Base-by-base conservation (phyloP, 2,888 invertebrate genomes). In the Adelphocoris suturalis region DNA sequence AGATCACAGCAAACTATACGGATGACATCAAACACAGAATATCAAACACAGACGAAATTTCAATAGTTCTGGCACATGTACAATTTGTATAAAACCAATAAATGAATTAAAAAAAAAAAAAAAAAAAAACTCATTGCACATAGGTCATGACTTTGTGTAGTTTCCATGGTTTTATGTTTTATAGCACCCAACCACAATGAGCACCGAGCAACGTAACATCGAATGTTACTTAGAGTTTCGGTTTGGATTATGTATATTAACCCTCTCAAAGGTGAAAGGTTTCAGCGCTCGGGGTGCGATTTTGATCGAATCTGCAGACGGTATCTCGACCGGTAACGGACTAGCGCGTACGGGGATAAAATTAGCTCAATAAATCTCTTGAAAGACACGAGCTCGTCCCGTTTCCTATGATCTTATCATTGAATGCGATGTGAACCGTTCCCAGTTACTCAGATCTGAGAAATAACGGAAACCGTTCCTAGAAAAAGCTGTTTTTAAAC, bases 351-450 rank as follows among this genome's bases (percentile, higher is more conserved):
- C 46, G 28, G 46, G 78, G 78, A 78, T 78, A 46, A 82, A 82
- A 82, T 82, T 52, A 82, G 47, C 48, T 82, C 52, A 47, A 82
- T 82, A 82, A 82, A 82, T 82, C 82, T 82, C n/a, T 52, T 23
- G 19, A 82, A 48, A 19, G 23, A 52, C 82, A n/a, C n/a, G 23
- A 68, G 68, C 68, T 68, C 13, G 68, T 68, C 68, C 68, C 82
- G 82, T 82, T 82, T 52, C 27, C 82, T 48, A 82, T 82, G 82
- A 82, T 82, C 82, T 46, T 82, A 82, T 81, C 81, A 47, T 82
- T 27, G n/a, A 78, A 78, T 78, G 16, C 46, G 46, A 47, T 68
- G 68, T 68, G 68, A 68, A 68, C 68, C 68, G 23, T 68, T 68
- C 68, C 68, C 68, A 68, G 68, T 23, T 5, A 68, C 68, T 68